Evolutionary conservation across 2,888 invertebrate genomes (phyloP).

Genomic region (Meteorus cinctellus): DNA sequence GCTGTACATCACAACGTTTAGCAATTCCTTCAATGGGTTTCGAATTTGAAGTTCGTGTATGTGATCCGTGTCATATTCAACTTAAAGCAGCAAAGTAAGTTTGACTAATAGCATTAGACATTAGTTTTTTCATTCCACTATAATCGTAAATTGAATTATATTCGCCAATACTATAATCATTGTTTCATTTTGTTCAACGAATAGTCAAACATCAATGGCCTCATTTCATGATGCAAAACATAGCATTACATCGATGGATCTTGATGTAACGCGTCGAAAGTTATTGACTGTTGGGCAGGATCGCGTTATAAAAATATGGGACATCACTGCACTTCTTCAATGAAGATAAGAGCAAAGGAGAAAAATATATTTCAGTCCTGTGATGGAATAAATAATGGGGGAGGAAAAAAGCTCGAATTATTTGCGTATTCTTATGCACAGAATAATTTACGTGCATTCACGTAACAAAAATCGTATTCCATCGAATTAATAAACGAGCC

Average conservation of each 20-base stretch:
- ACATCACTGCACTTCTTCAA: slow-evolving; percentile 80
- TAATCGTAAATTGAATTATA: slow-evolving; percentile 11
- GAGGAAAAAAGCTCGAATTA: neutral
- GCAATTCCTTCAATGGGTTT: slow-evolving; percentile 97
- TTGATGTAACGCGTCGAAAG: slow-evolving; percentile 91
- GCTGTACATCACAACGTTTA: slow-evolving; percentile 90
- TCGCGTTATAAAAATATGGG: slow-evolving; percentile 95
- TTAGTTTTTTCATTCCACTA: neutral
- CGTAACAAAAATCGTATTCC: slow-evolving; percentile 7
- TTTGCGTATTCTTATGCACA: neutral
- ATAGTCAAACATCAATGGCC: slow-evolving; percentile 91
- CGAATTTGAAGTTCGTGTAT: slow-evolving; percentile 97
- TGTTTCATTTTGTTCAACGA: slow-evolving; percentile 45
- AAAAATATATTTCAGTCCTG: slow-evolving; percentile 19
- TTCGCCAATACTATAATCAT: neutral
- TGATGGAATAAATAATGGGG: slow-evolving; percentile 22
- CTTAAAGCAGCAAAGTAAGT: slow-evolving; percentile 91
- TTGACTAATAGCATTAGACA: neutral
- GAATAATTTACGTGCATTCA: neutral
- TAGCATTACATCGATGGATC: slow-evolving; percentile 88
- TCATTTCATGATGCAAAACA: slow-evolving; percentile 97
- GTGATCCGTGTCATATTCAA: slow-evolving; percentile 90
- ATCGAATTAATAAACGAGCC: slow-evolving; percentile 9
- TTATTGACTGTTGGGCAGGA: slow-evolving; percentile 96
- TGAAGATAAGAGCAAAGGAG: slow-evolving; percentile 55